Conservation (phyloP, 1,140 invertebrate species). For the Rhynchophorus ferrugineus region DNA sequence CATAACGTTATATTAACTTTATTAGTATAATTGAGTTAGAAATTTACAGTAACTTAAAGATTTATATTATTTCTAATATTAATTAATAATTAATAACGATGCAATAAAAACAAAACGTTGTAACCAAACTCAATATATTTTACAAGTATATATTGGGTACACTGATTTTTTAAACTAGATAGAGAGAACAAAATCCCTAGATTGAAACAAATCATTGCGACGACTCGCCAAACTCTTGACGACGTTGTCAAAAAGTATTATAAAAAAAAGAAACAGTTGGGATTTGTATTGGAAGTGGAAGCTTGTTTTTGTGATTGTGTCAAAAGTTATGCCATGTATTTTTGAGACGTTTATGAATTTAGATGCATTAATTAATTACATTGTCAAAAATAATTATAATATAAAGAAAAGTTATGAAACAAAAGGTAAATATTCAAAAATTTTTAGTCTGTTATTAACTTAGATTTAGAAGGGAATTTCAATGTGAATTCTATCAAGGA, state of each 20-base stretch:
- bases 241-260: slow-evolving; percentile 11
- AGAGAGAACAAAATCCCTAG: neutral
- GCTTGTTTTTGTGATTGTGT: slow-evolving; percentile 4
- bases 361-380: no score
- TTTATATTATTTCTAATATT: no score
- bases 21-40: neutral
- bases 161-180: no score
- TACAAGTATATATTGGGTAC: no score
- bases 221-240: slow-evolving; percentile 7
- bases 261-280: slow-evolving; percentile 6
- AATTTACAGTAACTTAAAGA: no score
- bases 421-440: slow-evolving; percentile 5
- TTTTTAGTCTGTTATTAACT: neutral
- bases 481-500: neutral
- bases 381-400: neutral
- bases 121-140: no score
- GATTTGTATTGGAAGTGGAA: neutral
- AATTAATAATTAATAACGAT: no score
- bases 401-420: slow-evolving; percentile 13
- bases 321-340: neutral
- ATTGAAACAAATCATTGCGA: neutral
- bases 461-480: neutral
- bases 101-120: no score
- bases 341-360: no score
- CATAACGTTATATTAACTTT: no score